phyloP scores from a whole-genome alignment of 2,888 invertebrate genomes.

The Himalopsyche kuldschensis region DNA sequence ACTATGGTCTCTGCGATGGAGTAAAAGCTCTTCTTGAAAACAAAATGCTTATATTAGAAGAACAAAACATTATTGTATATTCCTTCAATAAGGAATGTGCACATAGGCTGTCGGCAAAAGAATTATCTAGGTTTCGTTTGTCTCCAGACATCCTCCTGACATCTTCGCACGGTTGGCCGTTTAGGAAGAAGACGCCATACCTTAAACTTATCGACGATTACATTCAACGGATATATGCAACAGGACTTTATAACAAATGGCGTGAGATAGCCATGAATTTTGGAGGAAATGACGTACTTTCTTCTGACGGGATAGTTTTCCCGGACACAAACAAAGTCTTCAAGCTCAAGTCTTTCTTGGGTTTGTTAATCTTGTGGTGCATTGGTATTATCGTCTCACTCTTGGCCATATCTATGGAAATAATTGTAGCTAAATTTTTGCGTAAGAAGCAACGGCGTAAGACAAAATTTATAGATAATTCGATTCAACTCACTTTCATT shows the following conservation, averaged over 20 bases:
- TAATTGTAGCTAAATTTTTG: not conserved
- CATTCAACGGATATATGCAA: constrained; percentile 16
- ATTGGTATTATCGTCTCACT: constrained; percentile 20
- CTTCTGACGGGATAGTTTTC: constrained; percentile 2
- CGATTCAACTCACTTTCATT: too few relatives aligned
- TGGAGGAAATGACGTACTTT: not conserved
- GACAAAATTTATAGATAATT: not conserved
- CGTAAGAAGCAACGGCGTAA: not conserved
- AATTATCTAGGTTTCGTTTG: constrained; percentile 18
- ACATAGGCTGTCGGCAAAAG: not conserved
- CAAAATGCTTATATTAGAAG: constrained; percentile 29
- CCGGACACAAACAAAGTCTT: not conserved
- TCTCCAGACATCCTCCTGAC: constrained; percentile 25
- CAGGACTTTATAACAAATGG: constrained; percentile 23
- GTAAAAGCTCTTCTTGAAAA: constrained; percentile 2
- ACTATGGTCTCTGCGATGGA: constrained; percentile 23
- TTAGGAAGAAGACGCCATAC: constrained; percentile 29
- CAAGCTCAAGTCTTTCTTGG: constrained; percentile 10
- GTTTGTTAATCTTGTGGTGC: constrained; percentile 23
- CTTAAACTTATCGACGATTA: constrained; percentile 20
- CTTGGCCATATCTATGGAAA: not conserved
- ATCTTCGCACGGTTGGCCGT: constrained; percentile 33
- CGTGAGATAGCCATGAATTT: not conserved
- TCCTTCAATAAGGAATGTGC: constrained; percentile 22
- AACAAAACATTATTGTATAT: constrained; percentile 16